Evolutionary conservation across 2,113 vertebrate species (phyloP), one percentile per base, ranked within the genome.

Genomic region (Genyomyrus donnyi): DNA sequence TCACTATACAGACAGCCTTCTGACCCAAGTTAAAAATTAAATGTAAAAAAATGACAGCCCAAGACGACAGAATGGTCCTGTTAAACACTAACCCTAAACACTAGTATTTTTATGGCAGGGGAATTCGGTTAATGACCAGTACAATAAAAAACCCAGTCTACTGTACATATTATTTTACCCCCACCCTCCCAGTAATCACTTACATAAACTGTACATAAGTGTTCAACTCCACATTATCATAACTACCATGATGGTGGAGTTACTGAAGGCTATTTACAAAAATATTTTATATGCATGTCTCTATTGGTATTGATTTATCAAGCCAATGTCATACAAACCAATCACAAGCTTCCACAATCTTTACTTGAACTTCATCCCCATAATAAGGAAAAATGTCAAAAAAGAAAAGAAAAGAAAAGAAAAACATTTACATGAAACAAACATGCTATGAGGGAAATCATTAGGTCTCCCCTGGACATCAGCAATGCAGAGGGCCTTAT

Each of bases 11-110:
- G 77, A 92, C 87, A 49, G 91, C 89, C 91, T 91, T 92, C 27
- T 90, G 91, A 90, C 83, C 90, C 91, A 92, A 89, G 74, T 91
- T 88, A 94, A 95, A 94, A 91, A 94, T 94, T 94, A 93, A 93
- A 89, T n/a, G 21, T 62, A 85, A 89, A 89, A 89, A 70, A 91
- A 91, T 90, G 91, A 93, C 93, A 92, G 89, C 93, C 91, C 87
- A 94, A 94, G 92, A 93, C 94, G 92, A 94, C 89, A 92, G 94
- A 90, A 90, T 89, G 89, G 46, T 89, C 83, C 91, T 87, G 91
- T 90, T 66, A 91, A 94, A 86, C 91, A 90, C 77, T 77, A 49
- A 89, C 49, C 49, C 77, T 88, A 90, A 77, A 89, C 27, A 88
- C 84, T 85, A 24, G 42, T 90, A 87, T 87, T 74, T 85, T 46